Conservation (phyloP, 2,888 invertebrate genomes). For the Mamestra brassicae region DNA sequence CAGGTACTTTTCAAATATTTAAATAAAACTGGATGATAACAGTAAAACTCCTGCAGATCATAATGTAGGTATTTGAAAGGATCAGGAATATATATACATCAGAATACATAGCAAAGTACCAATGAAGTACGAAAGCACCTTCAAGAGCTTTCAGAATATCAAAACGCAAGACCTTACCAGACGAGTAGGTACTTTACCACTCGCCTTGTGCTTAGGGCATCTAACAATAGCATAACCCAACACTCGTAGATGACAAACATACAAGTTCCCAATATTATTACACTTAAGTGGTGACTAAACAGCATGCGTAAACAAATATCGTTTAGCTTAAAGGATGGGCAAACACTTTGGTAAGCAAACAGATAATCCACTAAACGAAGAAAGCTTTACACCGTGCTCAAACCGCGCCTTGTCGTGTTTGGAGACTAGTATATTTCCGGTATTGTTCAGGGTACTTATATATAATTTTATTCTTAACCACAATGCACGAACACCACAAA, state of each 20-base stretch:
- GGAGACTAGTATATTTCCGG: slow-evolving; percentile 29
- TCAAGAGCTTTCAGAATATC: slow-evolving; percentile 15
- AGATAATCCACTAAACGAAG: slow-evolving; percentile 79
- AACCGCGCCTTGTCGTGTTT: slow-evolving; percentile 41
- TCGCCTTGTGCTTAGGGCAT: slow-evolving; percentile 26
- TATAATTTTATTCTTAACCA: slow-evolving; percentile 15
- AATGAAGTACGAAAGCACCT: slow-evolving; percentile 11
- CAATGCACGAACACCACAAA: neutral
- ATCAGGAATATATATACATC: neutral
- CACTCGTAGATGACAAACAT: slow-evolving; percentile 33
- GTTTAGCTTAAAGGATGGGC: slow-evolving; percentile 67
- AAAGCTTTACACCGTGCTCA: slow-evolving; percentile 63
- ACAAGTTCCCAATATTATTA: slow-evolving; percentile 56
- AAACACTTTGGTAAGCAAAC: slow-evolving; percentile 72
- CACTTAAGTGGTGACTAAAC: slow-evolving; percentile 57
- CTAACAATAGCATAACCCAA: slow-evolving; percentile 33
- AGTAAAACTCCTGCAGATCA: neutral
- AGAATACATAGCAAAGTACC: slow-evolving; percentile 10
- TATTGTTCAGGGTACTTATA: neutral
- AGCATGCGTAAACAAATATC: slow-evolving; percentile 70
- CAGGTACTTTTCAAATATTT: neutral
- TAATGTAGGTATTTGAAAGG: slow-evolving; percentile 13
- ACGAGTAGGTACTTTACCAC: slow-evolving; percentile 19
- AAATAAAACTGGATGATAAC: neutral
- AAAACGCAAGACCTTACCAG: slow-evolving; percentile 5